Conservation (phyloP, 1,140 invertebrate genomes). For the Anoplolepis gracilipes region DNA sequence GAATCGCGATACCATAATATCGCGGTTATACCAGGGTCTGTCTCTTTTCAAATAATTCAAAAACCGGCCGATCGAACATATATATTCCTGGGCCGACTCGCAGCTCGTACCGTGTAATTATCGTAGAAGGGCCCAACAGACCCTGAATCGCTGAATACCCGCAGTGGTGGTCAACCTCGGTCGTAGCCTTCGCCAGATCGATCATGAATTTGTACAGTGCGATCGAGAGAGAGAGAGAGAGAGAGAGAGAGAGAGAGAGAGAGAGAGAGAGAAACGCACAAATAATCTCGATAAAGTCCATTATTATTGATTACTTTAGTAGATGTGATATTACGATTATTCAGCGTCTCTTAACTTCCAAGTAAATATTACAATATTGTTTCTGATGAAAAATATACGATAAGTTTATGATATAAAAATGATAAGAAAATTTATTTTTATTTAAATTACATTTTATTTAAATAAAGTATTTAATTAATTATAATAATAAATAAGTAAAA, state of each 20-base stretch:
- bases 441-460: too few species aligned
- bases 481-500: too few species aligned
- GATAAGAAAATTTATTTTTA: neutral
- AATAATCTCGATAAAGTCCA: conserved; percentile 58
- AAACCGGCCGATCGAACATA: conserved; percentile 86
- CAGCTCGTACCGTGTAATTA: conserved; percentile 85
- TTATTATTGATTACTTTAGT: conserved; percentile 65
- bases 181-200: conserved; percentile 46
- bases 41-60: conserved; percentile 87
- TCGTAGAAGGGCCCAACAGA: conserved; percentile 82
- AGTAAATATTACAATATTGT: conserved; percentile 32
- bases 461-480: too few species aligned
- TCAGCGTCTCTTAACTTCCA: neutral
- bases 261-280: too few species aligned
- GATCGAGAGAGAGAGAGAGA: too few species aligned
- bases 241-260: too few species aligned
- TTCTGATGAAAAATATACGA: neutral
- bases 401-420: conserved; percentile 14
- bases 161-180: conserved; percentile 83
- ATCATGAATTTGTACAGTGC: conserved; percentile 25
- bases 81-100: conserved; percentile 83
- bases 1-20: conserved; percentile 85
- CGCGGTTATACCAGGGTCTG: conserved; percentile 81
- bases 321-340: conserved; percentile 51
- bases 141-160: conserved; percentile 82